phyloP scores from a whole-genome alignment of 2,113 vertebrate species.

The Seriola quinqueradiata region DNA sequence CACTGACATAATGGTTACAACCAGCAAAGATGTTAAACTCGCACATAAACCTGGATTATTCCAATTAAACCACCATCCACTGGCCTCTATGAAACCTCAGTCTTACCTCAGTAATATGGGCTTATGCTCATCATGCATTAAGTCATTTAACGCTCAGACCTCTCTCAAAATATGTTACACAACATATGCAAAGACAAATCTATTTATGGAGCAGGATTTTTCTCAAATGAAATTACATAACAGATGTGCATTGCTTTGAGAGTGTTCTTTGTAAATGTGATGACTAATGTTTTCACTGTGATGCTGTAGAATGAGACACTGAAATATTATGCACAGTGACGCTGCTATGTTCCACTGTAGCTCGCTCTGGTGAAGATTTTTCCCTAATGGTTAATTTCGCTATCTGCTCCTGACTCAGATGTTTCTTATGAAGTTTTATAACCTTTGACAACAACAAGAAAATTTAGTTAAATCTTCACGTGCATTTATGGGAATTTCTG shows the following conservation, averaged over 20 bases:
- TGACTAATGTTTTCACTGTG: slow-evolving; percentile 35
- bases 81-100: no score
- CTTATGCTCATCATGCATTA: no score
- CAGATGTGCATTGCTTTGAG: slow-evolving; percentile 33
- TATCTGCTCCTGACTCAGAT: no score
- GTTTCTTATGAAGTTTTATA: no score
- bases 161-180: not conserved
- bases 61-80: not conserved
- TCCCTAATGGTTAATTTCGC: no score
- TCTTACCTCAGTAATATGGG: no score
- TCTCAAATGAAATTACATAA: not conserved
- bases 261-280: slow-evolving; percentile 41
- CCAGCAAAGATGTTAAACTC: not conserved
- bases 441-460: no score
- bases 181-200: slow-evolving; percentile 10
- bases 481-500: not conserved
- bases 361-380: not conserved
- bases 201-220: slow-evolving; percentile 13
- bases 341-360: not conserved
- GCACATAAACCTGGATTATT: no score
- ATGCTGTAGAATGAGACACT: slow-evolving; percentile 3
- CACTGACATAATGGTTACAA: no score
- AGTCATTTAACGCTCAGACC: no score
- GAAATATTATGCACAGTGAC: not conserved
- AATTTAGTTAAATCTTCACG: slow-evolving; percentile 1